Conservation (phyloP, 2,888 invertebrate species). For the Elmis aenea region DNA sequence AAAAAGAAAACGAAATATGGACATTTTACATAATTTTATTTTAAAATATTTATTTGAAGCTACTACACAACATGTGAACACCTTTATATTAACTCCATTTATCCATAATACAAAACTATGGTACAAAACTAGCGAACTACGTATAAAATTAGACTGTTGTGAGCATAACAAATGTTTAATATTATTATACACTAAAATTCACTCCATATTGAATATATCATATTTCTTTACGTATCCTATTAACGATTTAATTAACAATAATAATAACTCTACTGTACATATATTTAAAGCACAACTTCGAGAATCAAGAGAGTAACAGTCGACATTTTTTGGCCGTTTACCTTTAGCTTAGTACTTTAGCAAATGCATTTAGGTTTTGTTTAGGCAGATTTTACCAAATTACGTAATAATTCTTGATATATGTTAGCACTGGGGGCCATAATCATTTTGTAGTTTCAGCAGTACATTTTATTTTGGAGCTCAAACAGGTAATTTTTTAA, state of each 20-base stretch:
- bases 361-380: no score
- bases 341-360: no score
- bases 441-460: no score
- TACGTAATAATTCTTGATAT: no score
- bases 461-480: no score
- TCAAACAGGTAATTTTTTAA: no score
- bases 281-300: conserved; percentile 20
- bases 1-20: not conserved
- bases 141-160: conserved; percentile 50
- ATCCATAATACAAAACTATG: conserved; percentile 50
- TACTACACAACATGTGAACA: conserved; percentile 42
- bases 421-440: no score
- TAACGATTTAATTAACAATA: conserved; percentile 1
- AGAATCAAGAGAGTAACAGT: conserved; percentile 14
- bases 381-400: no score
- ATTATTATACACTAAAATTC: conserved; percentile 31
- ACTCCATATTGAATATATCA: conserved; percentile 31
- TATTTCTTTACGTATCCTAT: conserved; percentile 20
- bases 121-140: conserved; percentile 57
- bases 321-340: conserved; percentile 19
- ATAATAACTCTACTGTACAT: conserved; percentile 10
- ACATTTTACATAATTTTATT: conserved; percentile 28
- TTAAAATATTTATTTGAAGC: conserved; percentile 39
- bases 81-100: conserved; percentile 33
- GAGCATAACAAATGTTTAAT: conserved; percentile 42